These are phyloP conservation scores for Crocodylus rhombifer DNA, from an alignment of 2,797 vertebrate genomes.

Conservation along the genomic window DNA sequence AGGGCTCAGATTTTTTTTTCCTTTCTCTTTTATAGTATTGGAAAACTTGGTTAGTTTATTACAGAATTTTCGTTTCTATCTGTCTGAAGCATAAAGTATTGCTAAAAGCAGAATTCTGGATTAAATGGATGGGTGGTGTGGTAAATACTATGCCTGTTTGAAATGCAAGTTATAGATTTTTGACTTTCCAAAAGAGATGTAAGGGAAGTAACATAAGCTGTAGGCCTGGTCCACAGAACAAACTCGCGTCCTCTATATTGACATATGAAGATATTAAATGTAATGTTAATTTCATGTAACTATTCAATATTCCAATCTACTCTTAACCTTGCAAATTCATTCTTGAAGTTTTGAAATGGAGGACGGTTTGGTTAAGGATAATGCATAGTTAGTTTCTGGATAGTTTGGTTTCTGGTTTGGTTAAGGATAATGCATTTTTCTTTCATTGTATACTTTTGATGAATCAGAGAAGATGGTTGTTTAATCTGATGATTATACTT, in stretches of 20 bases:
- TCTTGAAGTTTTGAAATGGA: constrained; percentile 5
- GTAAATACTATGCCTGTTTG: not conserved
- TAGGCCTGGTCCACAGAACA: not conserved
- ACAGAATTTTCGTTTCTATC: not conserved
- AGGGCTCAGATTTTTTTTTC: constrained; percentile 2
- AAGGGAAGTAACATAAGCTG: not conserved
- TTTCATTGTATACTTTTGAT: constrained; percentile 60
- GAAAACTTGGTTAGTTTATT: constrained; percentile 1
- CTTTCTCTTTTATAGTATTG: fast-evolving
- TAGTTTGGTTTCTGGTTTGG: constrained; percentile 19
- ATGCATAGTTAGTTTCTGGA: constrained; percentile 2
- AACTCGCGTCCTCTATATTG: not conserved
- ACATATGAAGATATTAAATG: constrained; percentile 10
- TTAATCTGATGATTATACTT: constrained; percentile 59
- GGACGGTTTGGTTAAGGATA: constrained; percentile 40
- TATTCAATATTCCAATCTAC: constrained; percentile 18
- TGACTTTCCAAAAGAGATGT: not conserved
- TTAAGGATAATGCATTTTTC: constrained; percentile 52
- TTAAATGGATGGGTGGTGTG: not conserved
- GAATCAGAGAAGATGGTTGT: constrained; percentile 64
- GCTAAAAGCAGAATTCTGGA: not conserved
- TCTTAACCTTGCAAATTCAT: not conserved
- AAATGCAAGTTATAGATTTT: not conserved
- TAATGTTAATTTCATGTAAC: not conserved
- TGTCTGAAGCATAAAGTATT: not conserved